A percentile compares a stretch with the other conserved stretches of the same genome.
These are phyloP conservation scores for Mesocentrotus franciscanus DNA, from an alignment of 53 echinoderm and acorn worm genomes.

Conservation along the genomic window DNA sequence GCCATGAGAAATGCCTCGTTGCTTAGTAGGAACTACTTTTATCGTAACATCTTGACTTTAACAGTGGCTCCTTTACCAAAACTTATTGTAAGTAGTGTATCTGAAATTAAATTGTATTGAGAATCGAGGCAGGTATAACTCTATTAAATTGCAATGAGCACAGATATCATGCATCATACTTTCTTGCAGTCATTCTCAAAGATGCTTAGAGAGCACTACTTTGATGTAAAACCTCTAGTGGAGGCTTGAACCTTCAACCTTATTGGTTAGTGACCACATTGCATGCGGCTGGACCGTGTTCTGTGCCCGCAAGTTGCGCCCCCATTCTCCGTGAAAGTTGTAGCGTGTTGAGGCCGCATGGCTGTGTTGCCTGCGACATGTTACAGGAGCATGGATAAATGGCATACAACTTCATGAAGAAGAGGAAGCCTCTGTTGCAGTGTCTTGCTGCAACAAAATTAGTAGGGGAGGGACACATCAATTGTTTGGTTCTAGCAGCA, in stretches of 20 bases:
- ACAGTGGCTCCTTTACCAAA: not conserved
- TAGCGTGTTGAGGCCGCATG: conserved; percentile 37
- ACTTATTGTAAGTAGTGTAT: not conserved
- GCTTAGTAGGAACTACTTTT: not conserved
- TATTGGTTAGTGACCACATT: not conserved
- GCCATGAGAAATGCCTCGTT: not conserved
- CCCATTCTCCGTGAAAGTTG: not conserved
- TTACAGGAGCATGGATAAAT: conserved; percentile 56
- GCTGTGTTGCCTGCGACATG: conserved; percentile 64
- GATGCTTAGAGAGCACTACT: not conserved
- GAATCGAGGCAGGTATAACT: not conserved
- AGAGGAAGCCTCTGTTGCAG: not conserved
- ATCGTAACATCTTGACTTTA: not conserved
- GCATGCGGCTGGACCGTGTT: conserved; percentile 35
- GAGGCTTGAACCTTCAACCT: not conserved
- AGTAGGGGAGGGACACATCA: not conserved
- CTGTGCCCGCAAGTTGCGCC: conserved; percentile 6
- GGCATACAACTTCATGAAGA: not conserved
- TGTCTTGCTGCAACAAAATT: conserved; percentile 14
- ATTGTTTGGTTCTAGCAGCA: not conserved
- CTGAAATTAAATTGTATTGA: not conserved
- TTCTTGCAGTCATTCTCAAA: not conserved
- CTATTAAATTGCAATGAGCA: not conserved
- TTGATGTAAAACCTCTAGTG: not conserved
- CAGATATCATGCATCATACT: not conserved